Evolutionary conservation across 2,888 invertebrate species (phyloP), one percentile per base, ranked within the genome.

Genomic region (Strigamia maritima): DNA sequence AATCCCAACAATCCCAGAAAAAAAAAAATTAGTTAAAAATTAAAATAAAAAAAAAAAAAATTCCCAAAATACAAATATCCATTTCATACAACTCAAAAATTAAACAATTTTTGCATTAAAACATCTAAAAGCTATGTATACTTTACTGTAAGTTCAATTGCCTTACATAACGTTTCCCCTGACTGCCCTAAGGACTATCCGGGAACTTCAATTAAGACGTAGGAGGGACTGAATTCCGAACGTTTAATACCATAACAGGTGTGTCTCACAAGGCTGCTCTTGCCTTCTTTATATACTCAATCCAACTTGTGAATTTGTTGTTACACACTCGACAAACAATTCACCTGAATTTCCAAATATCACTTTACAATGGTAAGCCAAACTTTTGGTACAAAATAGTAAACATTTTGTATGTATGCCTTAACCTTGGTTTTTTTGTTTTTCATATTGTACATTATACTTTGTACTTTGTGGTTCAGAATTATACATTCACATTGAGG

Each of bases 171-270:
- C 8, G n/a, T n/a, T 49, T 2, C 49, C 10, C 4, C 8, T 49
- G 49, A 14, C 14, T 49, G 49, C 49, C 49, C n/a, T 10, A n/a
- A 14, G 49, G 49, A 3, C n/a, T 10, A 49, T 49, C 49, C 49
- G 49, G 49, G 49, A 49, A 49, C 49, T 2, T 6, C 49, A n/a
- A n/a, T 49, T 49, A 49, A n/a, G 49, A n/a, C 49, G 49, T 49
- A 49, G 49, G 49, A 49, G 49, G 14, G 49, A 49, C 49, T 49
- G 49, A 10, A 49, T 49, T 49, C 49, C 49, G 2, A n/a, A 49
- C 49, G 49, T 49, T 49, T 49, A 49, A 49, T 49, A 49, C 49
- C 49, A 49, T 49, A 49, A 49, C 49, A 49, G 49, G 49, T 49
- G 49, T 49, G 49, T 49, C 49, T 14, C 10, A 31, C 49, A 3